Evolutionary conservation across 2,888 invertebrate species (phyloP).

Genomic region (Tetranychus piercei): DNA sequence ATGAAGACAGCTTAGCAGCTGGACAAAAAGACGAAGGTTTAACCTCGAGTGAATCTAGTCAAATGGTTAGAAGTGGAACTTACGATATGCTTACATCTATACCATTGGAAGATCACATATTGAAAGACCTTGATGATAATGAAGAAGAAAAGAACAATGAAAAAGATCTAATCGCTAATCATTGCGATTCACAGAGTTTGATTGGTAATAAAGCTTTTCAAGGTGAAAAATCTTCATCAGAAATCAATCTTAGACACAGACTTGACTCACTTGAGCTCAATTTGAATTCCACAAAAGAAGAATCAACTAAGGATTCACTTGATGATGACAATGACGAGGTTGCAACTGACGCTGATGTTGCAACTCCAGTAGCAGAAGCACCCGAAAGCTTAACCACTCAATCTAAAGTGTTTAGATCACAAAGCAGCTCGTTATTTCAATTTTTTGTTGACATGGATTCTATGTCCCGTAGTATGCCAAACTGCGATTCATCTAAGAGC

Average conservation of each 20-base stretch:
- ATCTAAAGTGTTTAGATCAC: neutral
- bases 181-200: neutral
- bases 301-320: constrained; percentile 18
- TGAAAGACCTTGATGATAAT: constrained; percentile 2
- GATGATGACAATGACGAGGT: constrained; percentile 14
- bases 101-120: constrained; percentile 20
- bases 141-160: neutral
- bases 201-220: neutral
- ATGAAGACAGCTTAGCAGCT: neutral
- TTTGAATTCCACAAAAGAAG: constrained; percentile 15
- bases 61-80: constrained; percentile 26
- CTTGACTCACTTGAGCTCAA: neutral
- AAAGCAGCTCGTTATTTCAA: constrained; percentile 6
- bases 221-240: neutral
- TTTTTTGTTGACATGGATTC: constrained; percentile 21
- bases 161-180: neutral
- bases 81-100: constrained; percentile 25
- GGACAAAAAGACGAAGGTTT: neutral
- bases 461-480: constrained; percentile 5
- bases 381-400: neutral
- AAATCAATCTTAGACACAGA: constrained; percentile 2
- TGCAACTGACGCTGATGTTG: constrained; percentile 8
- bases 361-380: constrained; percentile 5
- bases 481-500: neutral
- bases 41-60: constrained; percentile 16